phyloP scores from a whole-genome alignment of 1,140 invertebrate species.

The Trichonephila inaurata region DNA sequence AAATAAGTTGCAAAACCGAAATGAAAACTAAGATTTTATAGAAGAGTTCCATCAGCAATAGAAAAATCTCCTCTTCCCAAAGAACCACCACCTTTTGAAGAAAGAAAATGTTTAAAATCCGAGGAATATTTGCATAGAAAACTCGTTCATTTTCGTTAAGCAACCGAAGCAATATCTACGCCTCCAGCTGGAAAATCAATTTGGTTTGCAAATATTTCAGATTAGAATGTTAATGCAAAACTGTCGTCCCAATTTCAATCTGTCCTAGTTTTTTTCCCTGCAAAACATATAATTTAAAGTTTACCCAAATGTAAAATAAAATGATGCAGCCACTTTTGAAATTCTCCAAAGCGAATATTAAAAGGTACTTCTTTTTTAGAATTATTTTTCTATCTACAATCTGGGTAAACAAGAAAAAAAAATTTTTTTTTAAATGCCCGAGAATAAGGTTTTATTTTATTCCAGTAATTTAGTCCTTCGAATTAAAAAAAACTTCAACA shows the following conservation, averaged over 20 bases:
- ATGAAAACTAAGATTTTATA: no score
- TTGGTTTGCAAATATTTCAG: not conserved
- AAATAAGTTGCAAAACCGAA: no score
- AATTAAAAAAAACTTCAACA: no score
- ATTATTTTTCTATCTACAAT: no score
- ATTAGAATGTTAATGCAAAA: not conserved
- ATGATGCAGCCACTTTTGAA: not conserved
- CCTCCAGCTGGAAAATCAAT: not conserved
- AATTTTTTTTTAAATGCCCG: no score
- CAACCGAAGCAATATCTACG: not conserved
- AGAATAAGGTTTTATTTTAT: no score
- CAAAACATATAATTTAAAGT: not conserved
- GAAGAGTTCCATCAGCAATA: no score
- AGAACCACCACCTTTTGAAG: not conserved
- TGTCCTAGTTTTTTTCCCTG: not conserved
- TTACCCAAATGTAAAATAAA: not conserved
- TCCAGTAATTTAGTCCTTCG: no score
- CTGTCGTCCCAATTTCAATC: not conserved
- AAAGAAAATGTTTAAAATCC: not conserved
- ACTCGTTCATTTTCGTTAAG: not conserved
- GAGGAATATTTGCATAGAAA: not conserved
- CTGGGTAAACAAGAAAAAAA: no score
- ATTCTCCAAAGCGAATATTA: not conserved
- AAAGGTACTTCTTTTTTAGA: no score
- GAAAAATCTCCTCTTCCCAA: not conserved